phyloP scores from a whole-genome alignment of 2,888 invertebrate species.

The Acleris literana region DNA sequence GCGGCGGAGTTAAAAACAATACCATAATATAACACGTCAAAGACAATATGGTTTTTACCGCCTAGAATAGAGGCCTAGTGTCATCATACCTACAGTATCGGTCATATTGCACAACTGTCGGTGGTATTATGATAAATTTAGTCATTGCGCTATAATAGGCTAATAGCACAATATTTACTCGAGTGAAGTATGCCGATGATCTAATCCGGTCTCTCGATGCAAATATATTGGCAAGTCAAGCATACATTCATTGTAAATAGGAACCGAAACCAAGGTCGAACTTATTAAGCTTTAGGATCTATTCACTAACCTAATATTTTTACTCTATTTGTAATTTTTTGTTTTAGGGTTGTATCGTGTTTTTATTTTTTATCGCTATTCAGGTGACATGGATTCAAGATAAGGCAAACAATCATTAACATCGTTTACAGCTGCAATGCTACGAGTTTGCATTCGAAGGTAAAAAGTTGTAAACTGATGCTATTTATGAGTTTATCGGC shows the following conservation, averaged over 20 bases:
- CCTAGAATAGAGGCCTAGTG: too few species aligned
- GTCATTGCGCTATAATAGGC: conserved; percentile 13
- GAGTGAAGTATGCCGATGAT: conserved; percentile 47
- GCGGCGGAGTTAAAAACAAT: too few species aligned
- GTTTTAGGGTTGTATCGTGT: neutral
- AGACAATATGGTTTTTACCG: too few species aligned
- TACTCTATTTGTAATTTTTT: neutral
- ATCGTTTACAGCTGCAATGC: neutral
- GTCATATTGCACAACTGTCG: neutral
- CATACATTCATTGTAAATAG: conserved; percentile 23
- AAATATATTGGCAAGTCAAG: conserved; percentile 34
- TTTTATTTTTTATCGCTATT: conserved; percentile 1
- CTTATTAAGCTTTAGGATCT: neutral
- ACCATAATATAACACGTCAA: too few species aligned
- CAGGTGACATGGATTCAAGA: neutral
- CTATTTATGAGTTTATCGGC: conserved; percentile 23
- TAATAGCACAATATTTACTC: conserved; percentile 48
- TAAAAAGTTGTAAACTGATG: conserved; percentile 21
- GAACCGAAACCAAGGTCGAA: conserved; percentile 15
- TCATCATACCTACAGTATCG: neutral
- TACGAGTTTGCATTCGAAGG: neutral
- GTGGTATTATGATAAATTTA: conserved; percentile 9
- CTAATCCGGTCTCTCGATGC: conserved; percentile 38
- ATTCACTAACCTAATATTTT: neutral
- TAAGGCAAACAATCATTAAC: conserved; percentile 2